Conservation (phyloP, 1,140 invertebrate species). For the Aphaenogaster ashmeadi region DNA sequence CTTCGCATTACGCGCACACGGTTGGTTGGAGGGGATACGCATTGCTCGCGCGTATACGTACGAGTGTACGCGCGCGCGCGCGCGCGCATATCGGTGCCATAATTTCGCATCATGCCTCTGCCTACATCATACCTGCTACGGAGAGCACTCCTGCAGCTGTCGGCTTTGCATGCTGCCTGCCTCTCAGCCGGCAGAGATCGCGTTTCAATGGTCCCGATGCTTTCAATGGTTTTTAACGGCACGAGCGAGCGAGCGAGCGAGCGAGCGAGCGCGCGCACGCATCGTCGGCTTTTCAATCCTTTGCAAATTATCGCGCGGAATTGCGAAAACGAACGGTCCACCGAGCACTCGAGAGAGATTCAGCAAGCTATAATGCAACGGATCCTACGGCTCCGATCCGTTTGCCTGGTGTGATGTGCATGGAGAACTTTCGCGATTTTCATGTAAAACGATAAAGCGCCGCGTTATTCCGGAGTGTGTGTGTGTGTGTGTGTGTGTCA, state of each 20-base stretch:
- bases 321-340: slow-evolving; percentile 27
- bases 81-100: slow-evolving; percentile 51
- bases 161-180: slow-evolving; percentile 58
- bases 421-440: neutral
- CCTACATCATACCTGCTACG: slow-evolving; percentile 64
- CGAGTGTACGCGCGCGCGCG: neutral
- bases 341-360: slow-evolving; percentile 4
- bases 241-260: neutral
- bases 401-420: neutral
- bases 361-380: slow-evolving; percentile 14
- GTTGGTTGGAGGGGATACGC: neutral
- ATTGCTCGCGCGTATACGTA: neutral
- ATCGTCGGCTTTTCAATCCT: slow-evolving; percentile 44
- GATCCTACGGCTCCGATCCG: slow-evolving; percentile 13
- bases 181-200: slow-evolving; percentile 67
- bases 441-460: slow-evolving; percentile 21
- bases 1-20: neutral
- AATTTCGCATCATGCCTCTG: slow-evolving; percentile 47
- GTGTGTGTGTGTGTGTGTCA: neutral
- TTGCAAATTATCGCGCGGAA: slow-evolving; percentile 45
- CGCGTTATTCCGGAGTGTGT: neutral
- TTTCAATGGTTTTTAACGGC: slow-evolving; percentile 71
- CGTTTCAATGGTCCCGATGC: slow-evolving; percentile 74
- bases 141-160: slow-evolving; percentile 69
- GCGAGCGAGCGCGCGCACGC: neutral